These are phyloP conservation scores for Acholoe squamosa DNA, from an alignment of 2,888 invertebrate genomes.

Conservation along the genomic window DNA sequence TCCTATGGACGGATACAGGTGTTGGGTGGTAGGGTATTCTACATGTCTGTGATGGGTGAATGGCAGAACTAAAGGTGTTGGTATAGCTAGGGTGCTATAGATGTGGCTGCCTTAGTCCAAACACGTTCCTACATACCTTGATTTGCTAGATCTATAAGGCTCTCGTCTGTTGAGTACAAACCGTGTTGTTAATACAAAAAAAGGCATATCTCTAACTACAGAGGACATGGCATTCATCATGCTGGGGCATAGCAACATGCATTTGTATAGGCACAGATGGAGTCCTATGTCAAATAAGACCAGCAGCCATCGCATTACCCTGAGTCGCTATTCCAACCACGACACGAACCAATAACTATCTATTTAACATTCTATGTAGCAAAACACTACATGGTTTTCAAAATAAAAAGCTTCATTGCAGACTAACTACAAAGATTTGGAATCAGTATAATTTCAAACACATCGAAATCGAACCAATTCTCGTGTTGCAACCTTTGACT, in stretches of 20 bases:
- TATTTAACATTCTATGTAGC: neutral
- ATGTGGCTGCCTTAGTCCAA: neutral
- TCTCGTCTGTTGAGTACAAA: slow-evolving; percentile 23
- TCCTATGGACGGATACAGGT: too few relatives aligned
- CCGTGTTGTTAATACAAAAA: neutral
- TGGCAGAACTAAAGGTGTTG: neutral
- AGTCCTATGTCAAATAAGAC: neutral
- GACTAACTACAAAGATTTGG: neutral
- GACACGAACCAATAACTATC: neutral
- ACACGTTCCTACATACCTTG: slow-evolving; percentile 20
- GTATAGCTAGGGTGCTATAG: neutral
- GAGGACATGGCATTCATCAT: neutral
- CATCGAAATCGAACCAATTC: slow-evolving; percentile 2
- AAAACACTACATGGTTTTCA: neutral
- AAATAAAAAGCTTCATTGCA: neutral
- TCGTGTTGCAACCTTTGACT: neutral
- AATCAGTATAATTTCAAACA: slow-evolving; percentile 3
- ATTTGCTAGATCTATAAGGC: slow-evolving; percentile 23
- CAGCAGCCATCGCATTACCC: neutral
- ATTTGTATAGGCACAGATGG: neutral
- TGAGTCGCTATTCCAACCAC: neutral
- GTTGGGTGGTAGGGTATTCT: too few relatives aligned
- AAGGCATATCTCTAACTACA: neutral
- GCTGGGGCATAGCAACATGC: neutral
- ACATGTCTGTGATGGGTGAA: neutral